Conservation (phyloP, 2,113 vertebrate genomes). For the Phalacrocorax brasilianus region DNA sequence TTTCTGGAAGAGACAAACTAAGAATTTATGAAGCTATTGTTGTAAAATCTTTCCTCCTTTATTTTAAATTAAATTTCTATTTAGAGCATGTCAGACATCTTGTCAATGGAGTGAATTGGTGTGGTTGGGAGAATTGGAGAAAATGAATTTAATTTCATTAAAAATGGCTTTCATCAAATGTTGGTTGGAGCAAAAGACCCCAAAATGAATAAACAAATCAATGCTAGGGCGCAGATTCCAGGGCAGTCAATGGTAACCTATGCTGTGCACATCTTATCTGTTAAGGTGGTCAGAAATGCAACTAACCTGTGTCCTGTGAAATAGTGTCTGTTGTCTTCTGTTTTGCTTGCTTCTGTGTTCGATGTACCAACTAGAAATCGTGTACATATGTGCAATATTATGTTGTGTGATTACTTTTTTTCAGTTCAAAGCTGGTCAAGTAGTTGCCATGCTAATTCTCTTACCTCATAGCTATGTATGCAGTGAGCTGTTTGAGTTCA, state of each 20-base stretch:
- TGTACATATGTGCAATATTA: not conserved
- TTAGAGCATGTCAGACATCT: not conserved
- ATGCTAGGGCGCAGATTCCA: not conserved
- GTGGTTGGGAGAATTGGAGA: not conserved
- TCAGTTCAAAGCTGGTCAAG: not conserved
- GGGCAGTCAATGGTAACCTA: not conserved
- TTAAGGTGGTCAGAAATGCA: not conserved
- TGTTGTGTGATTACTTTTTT: not conserved
- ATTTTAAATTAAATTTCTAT: not conserved
- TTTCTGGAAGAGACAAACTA: not conserved
- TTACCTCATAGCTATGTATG: fast-evolving
- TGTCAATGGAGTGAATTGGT: not conserved
- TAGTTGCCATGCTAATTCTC: not conserved
- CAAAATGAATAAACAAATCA: not conserved
- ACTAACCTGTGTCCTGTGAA: not conserved
- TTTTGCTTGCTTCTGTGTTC: not conserved
- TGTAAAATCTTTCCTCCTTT: not conserved
- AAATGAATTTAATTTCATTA: not conserved
- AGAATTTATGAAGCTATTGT: not conserved
- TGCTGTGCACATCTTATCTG: not conserved
- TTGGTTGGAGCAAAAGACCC: not conserved
- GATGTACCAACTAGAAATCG: fast-evolving
- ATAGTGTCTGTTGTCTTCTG: not conserved
- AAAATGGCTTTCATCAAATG: not conserved
- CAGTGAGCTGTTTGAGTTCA: not conserved